These are phyloP conservation scores for Myxocyprinus asiaticus DNA, from an alignment of 2,113 vertebrate species.

Conservation along the genomic window DNA sequence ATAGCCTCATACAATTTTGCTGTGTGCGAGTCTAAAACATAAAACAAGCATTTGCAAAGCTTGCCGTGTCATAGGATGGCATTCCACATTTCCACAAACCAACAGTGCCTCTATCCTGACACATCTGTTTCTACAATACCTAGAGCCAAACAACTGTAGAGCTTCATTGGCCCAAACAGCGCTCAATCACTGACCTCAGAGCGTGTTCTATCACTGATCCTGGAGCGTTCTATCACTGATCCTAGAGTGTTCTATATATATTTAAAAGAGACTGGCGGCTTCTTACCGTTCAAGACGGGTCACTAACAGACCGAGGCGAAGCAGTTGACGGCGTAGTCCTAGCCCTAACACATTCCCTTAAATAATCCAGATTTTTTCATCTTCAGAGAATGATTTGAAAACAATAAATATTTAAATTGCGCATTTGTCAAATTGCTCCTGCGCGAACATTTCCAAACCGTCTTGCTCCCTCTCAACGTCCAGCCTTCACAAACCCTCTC, in stretches of 20 bases:
- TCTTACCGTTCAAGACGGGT: slow-evolving; percentile 19
- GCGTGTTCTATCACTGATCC: background rate
- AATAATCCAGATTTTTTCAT: background rate
- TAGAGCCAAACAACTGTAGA: too few relatives aligned
- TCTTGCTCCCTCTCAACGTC: background rate
- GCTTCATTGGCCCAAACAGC: too few relatives aligned
- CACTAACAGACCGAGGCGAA: background rate
- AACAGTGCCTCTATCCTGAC: too few relatives aligned
- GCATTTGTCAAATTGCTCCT: background rate
- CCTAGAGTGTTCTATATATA: background rate
- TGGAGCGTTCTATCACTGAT: background rate
- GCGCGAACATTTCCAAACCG: background rate
- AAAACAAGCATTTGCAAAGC: too few relatives aligned
- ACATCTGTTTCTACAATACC: too few relatives aligned
- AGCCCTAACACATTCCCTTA: background rate
- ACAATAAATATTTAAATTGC: background rate
- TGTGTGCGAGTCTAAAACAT: too few relatives aligned
- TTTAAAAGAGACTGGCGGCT: background rate
- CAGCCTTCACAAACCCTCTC: background rate
- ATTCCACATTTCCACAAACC: too few relatives aligned
- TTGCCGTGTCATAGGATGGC: too few relatives aligned
- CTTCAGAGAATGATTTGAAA: background rate
- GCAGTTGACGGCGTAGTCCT: background rate
- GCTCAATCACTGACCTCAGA: too few relatives aligned
- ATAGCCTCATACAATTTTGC: too few relatives aligned